These are phyloP conservation scores for Hypercompe scribonia DNA, from an alignment of 2,888 invertebrate species.

Conservation along the genomic window DNA sequence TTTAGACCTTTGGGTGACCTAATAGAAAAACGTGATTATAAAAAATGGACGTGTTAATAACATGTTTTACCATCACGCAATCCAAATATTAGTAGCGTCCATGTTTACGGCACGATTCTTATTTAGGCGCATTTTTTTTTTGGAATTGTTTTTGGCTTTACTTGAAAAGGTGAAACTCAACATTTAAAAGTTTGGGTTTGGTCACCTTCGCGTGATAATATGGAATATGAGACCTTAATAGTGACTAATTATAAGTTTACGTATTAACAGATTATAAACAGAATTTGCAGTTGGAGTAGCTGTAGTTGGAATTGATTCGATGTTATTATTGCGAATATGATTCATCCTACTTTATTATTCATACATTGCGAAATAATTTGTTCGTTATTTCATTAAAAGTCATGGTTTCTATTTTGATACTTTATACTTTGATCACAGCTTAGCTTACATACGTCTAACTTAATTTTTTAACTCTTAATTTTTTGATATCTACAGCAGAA, in stretches of 20 bases:
- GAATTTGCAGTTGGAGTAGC: neutral
- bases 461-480: no score
- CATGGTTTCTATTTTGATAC: no score
- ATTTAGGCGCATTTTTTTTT: conserved; percentile 7
- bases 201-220: conserved; percentile 20
- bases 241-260: conserved; percentile 11
- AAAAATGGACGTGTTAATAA: conserved; percentile 1
- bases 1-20: conserved; percentile 31
- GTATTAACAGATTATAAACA: neutral
- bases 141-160: neutral
- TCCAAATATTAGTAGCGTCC: conserved; percentile 30
- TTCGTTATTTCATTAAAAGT: neutral
- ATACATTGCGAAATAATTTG: neutral
- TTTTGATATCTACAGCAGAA: neutral
- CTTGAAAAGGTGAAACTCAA: neutral
- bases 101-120: conserved; percentile 9
- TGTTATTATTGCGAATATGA: conserved; percentile 6
- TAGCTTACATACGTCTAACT: no score
- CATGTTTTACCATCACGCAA: conserved; percentile 34
- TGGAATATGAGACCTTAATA: neutral
- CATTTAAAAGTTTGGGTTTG: neutral
- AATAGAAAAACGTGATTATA: conserved; percentile 6
- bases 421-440: no score
- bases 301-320: neutral
- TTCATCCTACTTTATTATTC: neutral